A percentile compares a stretch with the other conserved stretches of the same genome.
phyloP scores from a whole-genome alignment of 1,140 invertebrate species.

The Telenomus remus region DNA sequence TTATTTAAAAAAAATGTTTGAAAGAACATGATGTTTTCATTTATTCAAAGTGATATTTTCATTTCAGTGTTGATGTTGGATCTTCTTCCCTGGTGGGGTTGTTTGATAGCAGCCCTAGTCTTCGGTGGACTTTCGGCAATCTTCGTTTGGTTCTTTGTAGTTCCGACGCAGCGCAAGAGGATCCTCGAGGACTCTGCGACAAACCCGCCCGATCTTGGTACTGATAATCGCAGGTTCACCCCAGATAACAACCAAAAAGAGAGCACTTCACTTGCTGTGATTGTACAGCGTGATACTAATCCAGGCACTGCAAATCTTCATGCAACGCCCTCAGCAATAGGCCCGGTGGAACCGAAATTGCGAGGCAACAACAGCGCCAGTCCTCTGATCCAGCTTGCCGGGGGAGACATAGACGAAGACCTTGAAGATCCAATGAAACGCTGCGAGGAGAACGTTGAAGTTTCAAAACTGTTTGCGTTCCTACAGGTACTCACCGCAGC shows the following conservation, averaged over 20 bases:
- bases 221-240: conserved; percentile 37
- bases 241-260: conserved; percentile 39
- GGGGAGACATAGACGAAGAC: conserved; percentile 60
- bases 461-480: conserved; percentile 92
- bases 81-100: conserved; percentile 89
- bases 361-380: conserved; percentile 72
- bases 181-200: conserved; percentile 74
- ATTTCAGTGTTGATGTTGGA: conserved; percentile 90
- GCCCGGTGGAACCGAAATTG: conserved; percentile 59
- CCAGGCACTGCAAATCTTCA: conserved; percentile 2
- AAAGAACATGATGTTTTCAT: no score
- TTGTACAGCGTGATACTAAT: conserved; percentile 32
- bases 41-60: no score
- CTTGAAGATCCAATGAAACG: conserved; percentile 40
- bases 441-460: conserved; percentile 74
- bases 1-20: no score
- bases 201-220: conserved; percentile 51
- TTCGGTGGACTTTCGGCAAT: conserved; percentile 82
- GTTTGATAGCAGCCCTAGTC: conserved; percentile 82
- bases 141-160: conserved; percentile 85
- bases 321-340: conserved; percentile 12
- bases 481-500: conserved; percentile 96
- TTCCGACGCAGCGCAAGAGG: conserved; percentile 85
- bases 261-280: conserved; percentile 44
- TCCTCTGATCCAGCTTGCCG: conserved; percentile 64